Base-by-base conservation (phyloP, 2,797 vertebrate species). In the Phataginus tricuspis region DNA sequence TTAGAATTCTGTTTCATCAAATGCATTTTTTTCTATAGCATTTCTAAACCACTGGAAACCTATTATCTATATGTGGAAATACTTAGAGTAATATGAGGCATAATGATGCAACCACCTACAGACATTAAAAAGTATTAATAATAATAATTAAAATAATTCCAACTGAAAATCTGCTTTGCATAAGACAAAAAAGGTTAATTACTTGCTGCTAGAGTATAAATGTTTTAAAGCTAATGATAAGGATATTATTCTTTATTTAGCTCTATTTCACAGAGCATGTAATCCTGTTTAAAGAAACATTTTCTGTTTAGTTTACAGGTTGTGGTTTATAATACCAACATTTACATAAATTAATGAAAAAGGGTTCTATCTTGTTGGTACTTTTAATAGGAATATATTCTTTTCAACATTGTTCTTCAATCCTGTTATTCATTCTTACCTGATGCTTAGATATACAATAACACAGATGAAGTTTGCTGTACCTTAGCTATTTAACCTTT, bases 141-240 rank as follows among this genome's bases (percentile, higher is more conserved):
- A 94, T 74, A 83, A 90, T 77, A 89, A 88, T 85, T 84, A 77
- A 92, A 74, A 94, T 64, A 80, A 94, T 75, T 90, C 34, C 25
- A 85, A 83, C 19, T 88, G 55, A 31, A 93, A 93, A 91, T 93
- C 1, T 69, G 23, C 45, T 68, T 55, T 66, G 14, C 27, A 86
- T 61, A 39, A 80, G 39, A 3, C 34, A 86, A 72, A 59, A 68
- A 72, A 64, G 69, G 29, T 91, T 95, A 91, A 93, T 69, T 95
- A 42, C 57, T 71, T 78, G 16, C 7, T 51, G 37, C 42, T 90
- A 69, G 42, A 61, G 9, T 87, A 79, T 39, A 86, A 93, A 84
- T n/a, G 7, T 89, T 96, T 72, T 90, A 82, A 88, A 88, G 14
- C 27, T 72, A 90, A n/a, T 61, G n/a, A 90, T 87, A 51, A 90